Evolutionary conservation across 2,113 vertebrate species (phyloP).

Genomic region (Spilogale gracilis): DNA sequence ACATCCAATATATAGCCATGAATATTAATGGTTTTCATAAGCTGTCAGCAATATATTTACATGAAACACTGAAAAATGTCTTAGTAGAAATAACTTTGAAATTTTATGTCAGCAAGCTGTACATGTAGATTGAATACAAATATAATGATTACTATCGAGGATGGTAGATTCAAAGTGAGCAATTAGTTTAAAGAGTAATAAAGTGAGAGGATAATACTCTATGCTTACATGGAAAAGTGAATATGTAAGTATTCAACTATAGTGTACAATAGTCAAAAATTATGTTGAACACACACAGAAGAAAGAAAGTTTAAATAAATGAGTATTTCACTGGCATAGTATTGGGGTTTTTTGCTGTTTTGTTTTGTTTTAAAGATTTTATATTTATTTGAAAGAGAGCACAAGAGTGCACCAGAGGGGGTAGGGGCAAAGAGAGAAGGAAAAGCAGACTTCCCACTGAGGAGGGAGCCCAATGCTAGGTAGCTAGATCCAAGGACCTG

Average conservation of each 20-base stretch:
- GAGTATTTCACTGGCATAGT: background rate
- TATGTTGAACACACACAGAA: background rate
- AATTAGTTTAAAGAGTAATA: background rate
- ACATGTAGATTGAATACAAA: background rate
- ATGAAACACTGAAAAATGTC: background rate
- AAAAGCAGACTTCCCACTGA: background rate
- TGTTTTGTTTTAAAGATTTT: background rate
- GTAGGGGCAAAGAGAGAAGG: background rate
- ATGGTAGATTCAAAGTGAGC: background rate
- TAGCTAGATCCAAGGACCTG: background rate
- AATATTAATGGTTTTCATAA: background rate
- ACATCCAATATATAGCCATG: background rate
- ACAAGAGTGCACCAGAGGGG: background rate
- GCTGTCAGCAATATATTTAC: background rate
- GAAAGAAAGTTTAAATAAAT: background rate
- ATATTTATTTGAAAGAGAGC: background rate
- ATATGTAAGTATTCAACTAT: background rate
- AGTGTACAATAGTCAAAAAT: background rate
- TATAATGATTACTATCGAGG: background rate
- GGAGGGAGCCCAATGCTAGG: background rate
- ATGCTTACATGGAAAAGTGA: background rate
- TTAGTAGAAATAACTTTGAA: slow-evolving; percentile 30
- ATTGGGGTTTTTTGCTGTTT: background rate
- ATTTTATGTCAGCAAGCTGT: background rate
- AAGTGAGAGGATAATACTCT: background rate